Base-by-base conservation (phyloP, 2,113 vertebrate genomes). In the Tetrax tetrax region DNA sequence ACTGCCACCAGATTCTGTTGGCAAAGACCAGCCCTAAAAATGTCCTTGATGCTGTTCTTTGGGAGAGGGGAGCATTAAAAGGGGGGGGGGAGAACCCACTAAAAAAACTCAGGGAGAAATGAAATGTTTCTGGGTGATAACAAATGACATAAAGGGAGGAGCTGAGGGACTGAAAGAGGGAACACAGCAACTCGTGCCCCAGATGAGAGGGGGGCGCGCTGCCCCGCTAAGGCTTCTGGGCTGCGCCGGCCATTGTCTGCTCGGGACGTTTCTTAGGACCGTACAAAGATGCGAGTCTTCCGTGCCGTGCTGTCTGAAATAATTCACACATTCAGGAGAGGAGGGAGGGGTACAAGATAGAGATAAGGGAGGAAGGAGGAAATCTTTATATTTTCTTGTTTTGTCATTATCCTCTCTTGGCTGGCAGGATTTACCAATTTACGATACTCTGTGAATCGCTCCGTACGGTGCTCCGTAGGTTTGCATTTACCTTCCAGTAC, bases 221-320 rank as follows among this genome's bases (percentile, higher is more conserved):
- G 50, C 64, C 63, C 82, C 18, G 0, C 13, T 2, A 3, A 38
- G 37, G 64, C 41, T 20, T 14, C 48, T 45, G 21, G 80, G 48
- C 50, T 35, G 68, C 68, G 51, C 25, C 41, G 43, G 10, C 7
- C 25, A 3, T 17, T 64, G 14, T 18, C 45, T 37, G 0, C 37
- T 17, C 22, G 3, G 75, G 51, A 59, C 18, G 1, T 37, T 51
- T 51, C 51, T 19, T 17, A 6, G 0, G 23, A 3, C 33, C 33
- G 17, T 2, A 11, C 0, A 1, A 20, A 51, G 71, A 5, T 11
- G 19, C 4, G 9, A 3, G 35, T 38, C 24, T 56, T 31, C 57
- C 48, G 5, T 29, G 6, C 45, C 64, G 48, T 12, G 4, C 77
- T 10, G 50, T 8, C 38, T 7, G 45, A 28, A 18, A 35, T 29